Evolutionary conservation across 2,797 vertebrate species (phyloP), one percentile per base, ranked within the genome.

Genomic region (Micromesistius poutassou): DNA sequence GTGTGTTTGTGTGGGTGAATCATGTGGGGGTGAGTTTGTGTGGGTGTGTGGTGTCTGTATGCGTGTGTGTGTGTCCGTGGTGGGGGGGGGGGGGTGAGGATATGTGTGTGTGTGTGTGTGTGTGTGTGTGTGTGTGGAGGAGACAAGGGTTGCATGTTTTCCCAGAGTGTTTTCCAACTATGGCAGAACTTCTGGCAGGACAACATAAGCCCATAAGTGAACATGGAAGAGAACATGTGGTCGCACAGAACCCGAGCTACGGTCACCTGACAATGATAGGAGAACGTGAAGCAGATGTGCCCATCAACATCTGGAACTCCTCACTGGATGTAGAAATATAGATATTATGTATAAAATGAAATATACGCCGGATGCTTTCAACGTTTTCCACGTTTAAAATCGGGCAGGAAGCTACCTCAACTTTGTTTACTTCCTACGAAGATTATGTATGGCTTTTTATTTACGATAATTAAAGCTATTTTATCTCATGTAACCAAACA

Each of bases 271-370:
- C 38, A 33, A 76, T 72, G 76, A 62, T 74, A 76, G 77, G 80
- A 81, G 85, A 91, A 94, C 91, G 89, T 82, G 86, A 92, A 92
- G 89, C 92, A 93, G 91, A 92, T 92, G 92, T 86, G 86, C 89
- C 87, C 91, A 86, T 86, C 89, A 81, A 68, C 62, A 68, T 68
- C 62, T 68, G 62, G 86, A 79, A 87, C 78, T 68, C 70, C 35
- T 72, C 79, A 80, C 72, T 66, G 30, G 72, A 75, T 78, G 76
- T 75, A 78, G 73, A 82, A 83, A 81, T 78, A 80, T 80, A 84
- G 78, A 86, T 76, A 78, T 46, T 50, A 76, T 40, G 72, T 72
- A 46, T 72, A 50, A 72, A 30, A 66, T 10, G 19, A 73, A 22
- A 40, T 10, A 28, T n/a, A 12, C 7, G 6, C 50, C 22, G 4